Evolutionary conservation across 2,888 invertebrate genomes (phyloP), one percentile per base, ranked within the genome.

Genomic region (Drosophila rellima): DNA sequence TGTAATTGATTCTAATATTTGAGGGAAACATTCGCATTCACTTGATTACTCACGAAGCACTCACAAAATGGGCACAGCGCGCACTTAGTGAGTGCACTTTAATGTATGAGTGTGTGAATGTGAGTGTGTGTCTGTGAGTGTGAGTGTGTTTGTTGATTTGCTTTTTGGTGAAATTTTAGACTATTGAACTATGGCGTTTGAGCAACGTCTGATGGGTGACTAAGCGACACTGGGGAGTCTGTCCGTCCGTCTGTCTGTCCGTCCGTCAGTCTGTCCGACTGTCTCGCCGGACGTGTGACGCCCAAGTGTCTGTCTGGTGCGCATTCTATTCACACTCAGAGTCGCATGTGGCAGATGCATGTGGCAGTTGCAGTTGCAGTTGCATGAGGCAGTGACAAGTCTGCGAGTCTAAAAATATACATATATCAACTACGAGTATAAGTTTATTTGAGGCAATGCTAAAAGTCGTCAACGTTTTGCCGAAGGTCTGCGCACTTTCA

Each of bases 181-280:
- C 88, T 88, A 80, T 84, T 84, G 83, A 84, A 84, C 83, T 79
- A 67, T 79, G 78, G 75, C 64, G 70, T 63, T 70, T 56, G 51
- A 66, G 59, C 60, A 59, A 48, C 64, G 54, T 50, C 63, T 76
- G 60, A 67, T 64, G 67, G 64, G 65, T 77, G 78, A 76, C 76
- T 76, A 76, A 76, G 76, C 74, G 62, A 59, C 59, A 61, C 67
- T 35, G 57, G 60, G 54, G 39, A 60, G 56, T 64, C 75, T 64
- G 63, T 54, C 54, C 2, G 42, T 54, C 42, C 4, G 20, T 42
- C 29, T 7, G 31, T 54, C 31, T 4, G 42, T 50, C 63, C 42
- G 63, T 48, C 50, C 35, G 26, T 40, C 54, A n/a, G 31, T 54
- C 31, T 4, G 42, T 50, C 63, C 42, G 63, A 44, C 50, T 39